Evolutionary conservation across 2,113 vertebrate species (phyloP).

Genomic region (Globicephala melas): DNA sequence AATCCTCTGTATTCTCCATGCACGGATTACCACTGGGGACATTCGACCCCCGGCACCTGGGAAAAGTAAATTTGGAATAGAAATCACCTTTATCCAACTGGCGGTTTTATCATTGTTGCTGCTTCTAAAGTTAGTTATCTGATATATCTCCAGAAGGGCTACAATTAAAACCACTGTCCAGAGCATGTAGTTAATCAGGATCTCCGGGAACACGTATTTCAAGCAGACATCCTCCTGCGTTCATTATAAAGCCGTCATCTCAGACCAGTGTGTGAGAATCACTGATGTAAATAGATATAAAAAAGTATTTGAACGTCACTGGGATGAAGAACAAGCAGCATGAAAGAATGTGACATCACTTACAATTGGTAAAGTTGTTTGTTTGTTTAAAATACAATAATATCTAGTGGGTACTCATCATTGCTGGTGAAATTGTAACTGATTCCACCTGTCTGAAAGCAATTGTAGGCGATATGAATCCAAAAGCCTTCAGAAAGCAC

Average conservation of each 20-base stretch:
- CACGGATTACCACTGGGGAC: not conserved
- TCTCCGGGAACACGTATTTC: not conserved
- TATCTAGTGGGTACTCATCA: not conserved
- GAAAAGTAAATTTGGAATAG: not conserved
- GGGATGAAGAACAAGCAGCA: not conserved
- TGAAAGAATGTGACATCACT: not conserved
- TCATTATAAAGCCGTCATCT: not conserved
- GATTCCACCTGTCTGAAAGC: not conserved
- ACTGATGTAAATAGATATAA: not conserved
- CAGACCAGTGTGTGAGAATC: not conserved
- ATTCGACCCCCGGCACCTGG: not conserved
- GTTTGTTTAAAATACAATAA: not conserved
- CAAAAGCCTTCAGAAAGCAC: not conserved
- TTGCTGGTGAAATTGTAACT: not conserved
- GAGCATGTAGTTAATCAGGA: not conserved
- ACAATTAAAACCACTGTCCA: not conserved
- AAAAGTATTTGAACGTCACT: not conserved
- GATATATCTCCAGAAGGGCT: not conserved
- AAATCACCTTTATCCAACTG: not conserved
- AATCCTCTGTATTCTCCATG: not conserved
- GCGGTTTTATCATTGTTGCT: not conserved
- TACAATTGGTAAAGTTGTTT: not conserved
- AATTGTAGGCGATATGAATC: not conserved
- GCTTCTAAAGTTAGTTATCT: not conserved
- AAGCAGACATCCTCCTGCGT: not conserved